phyloP scores from a whole-genome alignment of 2,888 invertebrate genomes.

The Cylloceria caligata region DNA sequence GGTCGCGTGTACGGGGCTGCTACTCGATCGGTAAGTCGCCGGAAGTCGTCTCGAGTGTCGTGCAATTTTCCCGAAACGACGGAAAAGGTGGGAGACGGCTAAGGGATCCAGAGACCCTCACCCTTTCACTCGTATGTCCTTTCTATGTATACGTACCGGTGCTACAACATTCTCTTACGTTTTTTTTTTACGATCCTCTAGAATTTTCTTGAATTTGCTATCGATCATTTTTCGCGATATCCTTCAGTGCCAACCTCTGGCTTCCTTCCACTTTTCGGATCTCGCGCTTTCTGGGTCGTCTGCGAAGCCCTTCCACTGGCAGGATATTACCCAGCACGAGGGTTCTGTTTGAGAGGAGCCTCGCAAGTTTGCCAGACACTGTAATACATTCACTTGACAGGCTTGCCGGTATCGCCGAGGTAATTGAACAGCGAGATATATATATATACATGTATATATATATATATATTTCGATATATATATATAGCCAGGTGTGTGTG shows the following conservation, averaged over 20 bases:
- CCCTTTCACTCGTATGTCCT: conserved; percentile 35
- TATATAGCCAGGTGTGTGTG: background rate
- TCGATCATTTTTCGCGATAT: conserved; percentile 68
- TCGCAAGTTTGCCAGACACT: conserved; percentile 8
- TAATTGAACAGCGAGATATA: conserved; percentile 45
- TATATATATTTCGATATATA: background rate
- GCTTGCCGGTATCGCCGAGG: conserved; percentile 44
- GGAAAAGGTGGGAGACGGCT: conserved; percentile 25
- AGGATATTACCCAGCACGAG: conserved; percentile 23
- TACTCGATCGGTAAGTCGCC: conserved; percentile 69
- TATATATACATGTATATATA: background rate
- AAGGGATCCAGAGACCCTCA: conserved; percentile 46
- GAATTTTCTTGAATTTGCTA: conserved; percentile 67
- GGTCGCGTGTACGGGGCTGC: conserved; percentile 37
- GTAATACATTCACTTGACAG: conserved; percentile 49
- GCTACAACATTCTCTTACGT: conserved; percentile 50
- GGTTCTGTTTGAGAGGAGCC: conserved; percentile 17
- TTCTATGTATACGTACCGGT: conserved; percentile 12
- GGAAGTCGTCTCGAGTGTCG: conserved; percentile 69
- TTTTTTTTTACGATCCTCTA: conserved; percentile 49
- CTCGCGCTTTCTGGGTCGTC: conserved; percentile 42
- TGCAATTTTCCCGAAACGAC: conserved; percentile 71
- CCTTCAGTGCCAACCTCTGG: conserved; percentile 29
- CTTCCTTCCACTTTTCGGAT: conserved; percentile 37
- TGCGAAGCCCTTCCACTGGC: background rate